Evolutionary conservation across 2,888 invertebrate genomes (phyloP), one percentile per base, ranked within the genome.

Genomic region (Leptura quadrifasciata): DNA sequence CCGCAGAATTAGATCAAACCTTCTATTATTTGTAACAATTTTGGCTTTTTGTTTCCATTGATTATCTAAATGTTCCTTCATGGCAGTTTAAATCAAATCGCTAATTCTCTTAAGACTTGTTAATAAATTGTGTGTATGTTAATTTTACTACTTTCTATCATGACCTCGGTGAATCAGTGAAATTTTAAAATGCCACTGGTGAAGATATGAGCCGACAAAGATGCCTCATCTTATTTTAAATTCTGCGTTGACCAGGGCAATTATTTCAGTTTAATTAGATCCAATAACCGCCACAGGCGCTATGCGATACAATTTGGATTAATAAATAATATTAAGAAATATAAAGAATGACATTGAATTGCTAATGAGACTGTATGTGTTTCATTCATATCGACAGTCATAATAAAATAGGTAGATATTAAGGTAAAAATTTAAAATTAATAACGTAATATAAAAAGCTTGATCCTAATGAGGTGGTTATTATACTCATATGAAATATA

Each of bases 141-240:
- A 57, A 57, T 57, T 57, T 57, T 4, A n/a, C 12, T 20, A 20
- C 57, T 57, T 57, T 57, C 57, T 57, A 57, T 21, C 20, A 57
- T 57, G 57, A 57, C 57, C 57, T 57, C 18, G 12, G 57, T 20
- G 17, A 55, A 55, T 55, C 55, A 55, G 55, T 55, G 57, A 57
- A 57, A 57, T 57, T 57, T 57, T 9, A 57, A 15, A 15, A 57
- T 57, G n/a, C 47, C 15, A 10, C 15, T 15, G 15, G n/a, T n/a
- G n/a, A 24, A 47, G 10, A 15, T 47, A 2, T 6, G n/a, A 15
- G 47, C 17, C 47, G 47, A 47, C 47, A 47, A 47, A 2, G 39
- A 39, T 5, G n/a, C n/a, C 47, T 15, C 15, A 2, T 47, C 10
- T 12, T 8, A 35, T 35, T 35, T 24, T 24, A 24, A 24, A 24